Evolutionary conservation across 2,888 invertebrate genomes (phyloP), one percentile per base, ranked within the genome.

Genomic region (Drosophila anceps): DNA sequence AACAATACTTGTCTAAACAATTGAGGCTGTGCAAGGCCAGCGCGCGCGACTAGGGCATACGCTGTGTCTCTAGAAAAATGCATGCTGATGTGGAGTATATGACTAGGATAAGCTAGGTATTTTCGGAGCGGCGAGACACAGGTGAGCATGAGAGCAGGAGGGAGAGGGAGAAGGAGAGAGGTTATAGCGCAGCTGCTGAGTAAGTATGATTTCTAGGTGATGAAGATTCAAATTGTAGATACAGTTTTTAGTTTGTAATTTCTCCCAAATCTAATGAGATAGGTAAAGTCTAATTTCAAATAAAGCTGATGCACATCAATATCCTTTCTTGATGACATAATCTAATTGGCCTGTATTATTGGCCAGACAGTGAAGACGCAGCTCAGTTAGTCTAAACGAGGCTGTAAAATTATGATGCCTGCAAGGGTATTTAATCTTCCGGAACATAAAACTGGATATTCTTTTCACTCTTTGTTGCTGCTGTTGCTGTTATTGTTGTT

Each of bases 401-500:
- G 27, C 58, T 58, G 46, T 58, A 35, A 27, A 46, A 13, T 27
- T 1, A 46, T 35, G 33, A 33, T 27, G 33, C 15, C 20, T 44
- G 33, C 27, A 29, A 73, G 72, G 18, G 75, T 69, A 53, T 69
- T 58, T 8, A 15, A 31, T 39, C 6, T 48, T 73, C 44, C 20
- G 18, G n/a, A 13, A 8, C 29, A 24, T 10, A 39, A 33, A n/a
- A 29, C n/a, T 24, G 37, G n/a, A 31, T 12, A 29, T 18, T 41
- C 9, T 53, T 37, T 44, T 55, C 54, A 55, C 37, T 29, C 39
- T 53, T 48, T 10, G 24, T 54, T 39, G 13, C 37, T 59, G 54
- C 46, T 41, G 58, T 24, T 57, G 27, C 13, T 27, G 41, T 48
- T 76, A n/a, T n/a, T n/a, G 18, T 43, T 41, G n/a, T 33, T 76